These are phyloP conservation scores for Anthopleura xanthogrammica DNA, from an alignment of 92 coral and sea anemone species.

Conservation along the genomic window DNA sequence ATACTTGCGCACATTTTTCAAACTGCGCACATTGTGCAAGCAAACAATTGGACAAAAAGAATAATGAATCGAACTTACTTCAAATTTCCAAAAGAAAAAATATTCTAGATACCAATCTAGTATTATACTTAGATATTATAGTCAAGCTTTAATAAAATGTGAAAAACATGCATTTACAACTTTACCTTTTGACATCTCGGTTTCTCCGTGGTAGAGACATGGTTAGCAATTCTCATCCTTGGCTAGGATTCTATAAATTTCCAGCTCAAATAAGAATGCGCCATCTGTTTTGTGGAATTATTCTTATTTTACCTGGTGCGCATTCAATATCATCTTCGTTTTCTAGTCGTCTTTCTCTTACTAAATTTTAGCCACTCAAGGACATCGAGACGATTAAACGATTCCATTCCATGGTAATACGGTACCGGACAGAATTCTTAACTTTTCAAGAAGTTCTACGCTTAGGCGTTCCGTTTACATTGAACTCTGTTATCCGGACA, in stretches of 20 bases:
- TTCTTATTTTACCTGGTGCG: not conserved
- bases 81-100: not conserved
- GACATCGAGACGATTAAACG: too few relatives aligned
- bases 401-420: too few relatives aligned
- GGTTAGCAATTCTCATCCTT: too few relatives aligned
- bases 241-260: not conserved
- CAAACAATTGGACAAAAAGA: not conserved
- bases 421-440: too few relatives aligned
- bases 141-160: not conserved
- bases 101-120: not conserved
- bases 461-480: too few relatives aligned
- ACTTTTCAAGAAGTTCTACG: too few relatives aligned
- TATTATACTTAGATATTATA: not conserved
- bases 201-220: too few relatives aligned
- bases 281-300: not conserved
- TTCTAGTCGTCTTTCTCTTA: not conserved
- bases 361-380: not conserved
- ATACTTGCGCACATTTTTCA: not conserved
- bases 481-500: too few relatives aligned
- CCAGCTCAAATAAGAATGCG: not conserved
- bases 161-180: not conserved
- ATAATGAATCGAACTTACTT: not conserved
- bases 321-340: not conserved
- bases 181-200: not conserved
- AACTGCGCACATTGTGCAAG: not conserved